A percentile compares a stretch with the other conserved stretches of the same genome.
phyloP scores from a whole-genome alignment of 1,140 invertebrate species.

The Caerostris extrusa region DNA sequence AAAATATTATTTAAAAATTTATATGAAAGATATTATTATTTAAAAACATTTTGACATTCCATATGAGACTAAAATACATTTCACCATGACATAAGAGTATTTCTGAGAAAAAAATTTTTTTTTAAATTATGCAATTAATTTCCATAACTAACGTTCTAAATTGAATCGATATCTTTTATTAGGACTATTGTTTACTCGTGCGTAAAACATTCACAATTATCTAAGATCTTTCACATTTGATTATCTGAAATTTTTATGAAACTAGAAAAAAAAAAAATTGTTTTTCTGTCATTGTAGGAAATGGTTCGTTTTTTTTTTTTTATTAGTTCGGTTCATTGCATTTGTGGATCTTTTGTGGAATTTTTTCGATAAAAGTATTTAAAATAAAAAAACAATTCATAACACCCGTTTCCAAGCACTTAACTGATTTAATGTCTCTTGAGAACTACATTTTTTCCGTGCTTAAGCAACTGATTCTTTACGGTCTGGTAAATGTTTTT shows the following conservation, averaged over 20 bases:
- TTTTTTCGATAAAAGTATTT: conserved; percentile 6
- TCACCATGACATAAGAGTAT: too few species aligned
- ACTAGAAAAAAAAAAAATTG: not conserved
- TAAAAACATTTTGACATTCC: too few species aligned
- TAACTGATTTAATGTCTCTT: conserved; percentile 45
- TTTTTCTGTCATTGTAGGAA: not conserved
- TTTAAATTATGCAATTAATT: not conserved
- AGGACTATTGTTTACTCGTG: not conserved
- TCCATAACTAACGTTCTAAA: not conserved
- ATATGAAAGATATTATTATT: too few species aligned
- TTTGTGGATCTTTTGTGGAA: conserved; percentile 16
- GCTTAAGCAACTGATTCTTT: conserved; percentile 22
- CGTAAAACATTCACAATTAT: not conserved
- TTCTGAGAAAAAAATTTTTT: not conserved
- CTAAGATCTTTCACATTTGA: not conserved
- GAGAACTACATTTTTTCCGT: not conserved
- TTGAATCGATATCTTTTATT: not conserved
- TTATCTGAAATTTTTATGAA: not conserved
- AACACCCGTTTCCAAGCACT: conserved; percentile 26
- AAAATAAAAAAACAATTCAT: conserved; percentile 25
- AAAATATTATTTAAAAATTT: too few species aligned
- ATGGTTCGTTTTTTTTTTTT: not conserved
- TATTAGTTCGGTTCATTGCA: conserved; percentile 28
- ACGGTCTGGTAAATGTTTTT: conserved; percentile 48
- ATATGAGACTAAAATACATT: too few species aligned